Percentiles rank a stretch among this genome's conserved stretches.
Conservation (phyloP, 1,140 invertebrate genomes). For the Musca vetustissima region DNA sequence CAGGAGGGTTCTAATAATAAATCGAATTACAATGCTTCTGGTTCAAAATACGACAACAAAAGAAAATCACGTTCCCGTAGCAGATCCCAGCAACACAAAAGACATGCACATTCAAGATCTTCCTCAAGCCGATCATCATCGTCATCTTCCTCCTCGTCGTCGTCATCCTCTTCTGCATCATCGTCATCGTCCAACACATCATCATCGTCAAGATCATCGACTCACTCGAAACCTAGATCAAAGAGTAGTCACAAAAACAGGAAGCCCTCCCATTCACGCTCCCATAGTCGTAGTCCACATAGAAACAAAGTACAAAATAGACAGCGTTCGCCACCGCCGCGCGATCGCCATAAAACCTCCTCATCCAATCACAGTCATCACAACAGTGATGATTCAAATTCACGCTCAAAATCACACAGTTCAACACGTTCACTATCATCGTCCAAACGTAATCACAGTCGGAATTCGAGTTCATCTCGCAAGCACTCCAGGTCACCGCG, state of each 20-base stretch:
- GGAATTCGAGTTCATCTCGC: background rate
- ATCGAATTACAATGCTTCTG: too few species aligned
- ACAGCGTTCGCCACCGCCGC: too few species aligned
- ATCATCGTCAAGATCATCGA: conserved; percentile 27
- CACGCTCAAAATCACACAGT: background rate
- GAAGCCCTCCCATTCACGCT: conserved; percentile 9
- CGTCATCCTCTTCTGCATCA: conserved; percentile 33
- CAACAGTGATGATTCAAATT: conserved; percentile 4
- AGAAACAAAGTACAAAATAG: too few species aligned
- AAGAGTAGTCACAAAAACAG: background rate
- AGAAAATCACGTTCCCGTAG: conserved; percentile 33
- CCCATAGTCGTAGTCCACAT: conserved; percentile 12
- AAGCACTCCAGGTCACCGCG: background rate
- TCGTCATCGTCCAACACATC: conserved; percentile 34
- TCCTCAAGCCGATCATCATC: conserved; percentile 45
- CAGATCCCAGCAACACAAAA: conserved; percentile 35
- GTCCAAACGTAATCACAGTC: conserved; percentile 24
- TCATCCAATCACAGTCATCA: background rate
- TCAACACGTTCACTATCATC: conserved; percentile 4
- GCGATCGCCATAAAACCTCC: background rate
- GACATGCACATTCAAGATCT: conserved; percentile 31
- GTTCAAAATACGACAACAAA: conserved; percentile 13
- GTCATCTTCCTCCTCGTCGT: conserved; percentile 42
- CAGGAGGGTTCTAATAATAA: too few species aligned
- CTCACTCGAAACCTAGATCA: conserved; percentile 2